These are phyloP conservation scores for Nesogale talazaci DNA, from an alignment of 2,113 vertebrate genomes.

Conservation along the genomic window DNA sequence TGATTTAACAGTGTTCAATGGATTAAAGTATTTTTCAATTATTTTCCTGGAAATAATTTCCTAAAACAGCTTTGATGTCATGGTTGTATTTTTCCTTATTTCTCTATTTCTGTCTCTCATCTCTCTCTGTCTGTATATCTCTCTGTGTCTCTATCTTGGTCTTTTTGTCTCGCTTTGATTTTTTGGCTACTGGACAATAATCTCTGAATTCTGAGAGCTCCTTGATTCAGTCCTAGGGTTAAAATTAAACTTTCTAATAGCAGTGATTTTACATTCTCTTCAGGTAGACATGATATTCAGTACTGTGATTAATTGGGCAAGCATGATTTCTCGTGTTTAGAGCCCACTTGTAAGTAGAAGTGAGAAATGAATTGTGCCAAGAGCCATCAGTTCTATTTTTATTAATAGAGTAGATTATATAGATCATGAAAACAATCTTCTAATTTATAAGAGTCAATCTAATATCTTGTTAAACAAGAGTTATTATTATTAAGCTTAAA, in stretches of 20 bases:
- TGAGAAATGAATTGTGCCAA: conserved; percentile 74
- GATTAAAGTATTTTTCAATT: conserved; percentile 37
- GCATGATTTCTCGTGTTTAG: conserved; percentile 67
- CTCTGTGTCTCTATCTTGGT: too few species aligned
- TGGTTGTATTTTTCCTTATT: not conserved
- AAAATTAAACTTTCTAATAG: conserved; percentile 63
- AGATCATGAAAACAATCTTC: conserved; percentile 73
- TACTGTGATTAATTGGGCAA: conserved; percentile 69
- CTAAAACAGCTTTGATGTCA: not conserved
- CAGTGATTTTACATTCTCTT: conserved; percentile 67
- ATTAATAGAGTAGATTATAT: conserved; percentile 70
- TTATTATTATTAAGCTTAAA: conserved; percentile 61
- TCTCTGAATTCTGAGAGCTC: conserved; percentile 42
- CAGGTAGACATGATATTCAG: conserved; percentile 61
- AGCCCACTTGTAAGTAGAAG: conserved; percentile 76
- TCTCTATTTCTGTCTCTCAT: too few species aligned
- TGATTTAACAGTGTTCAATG: not conserved
- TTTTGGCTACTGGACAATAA: conserved; percentile 31
- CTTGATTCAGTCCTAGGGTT: conserved; percentile 59
- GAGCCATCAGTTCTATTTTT: conserved; percentile 71
- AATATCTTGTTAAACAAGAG: conserved; percentile 60
- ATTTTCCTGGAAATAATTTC: conserved; percentile 51
- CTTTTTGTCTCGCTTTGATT: too few species aligned
- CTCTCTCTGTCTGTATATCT: too few species aligned
- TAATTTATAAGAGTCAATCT: conserved; percentile 61